phyloP scores from a whole-genome alignment of 2,888 invertebrate genomes.

The Sycophila texana region DNA sequence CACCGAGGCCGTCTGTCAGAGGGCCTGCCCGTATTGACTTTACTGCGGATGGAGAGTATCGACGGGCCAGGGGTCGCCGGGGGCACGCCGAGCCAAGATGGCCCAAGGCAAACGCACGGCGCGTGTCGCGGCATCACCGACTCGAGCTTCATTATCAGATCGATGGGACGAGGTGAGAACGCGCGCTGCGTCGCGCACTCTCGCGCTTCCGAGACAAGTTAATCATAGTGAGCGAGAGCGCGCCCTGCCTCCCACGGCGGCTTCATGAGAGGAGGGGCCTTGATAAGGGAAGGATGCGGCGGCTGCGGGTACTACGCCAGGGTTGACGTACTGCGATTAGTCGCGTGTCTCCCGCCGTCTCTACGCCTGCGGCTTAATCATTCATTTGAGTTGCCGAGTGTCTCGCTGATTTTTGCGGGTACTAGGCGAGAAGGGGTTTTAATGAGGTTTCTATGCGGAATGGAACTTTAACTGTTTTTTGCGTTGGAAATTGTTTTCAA shows the following conservation, averaged over 20 bases:
- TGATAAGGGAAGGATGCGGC: too few relatives aligned
- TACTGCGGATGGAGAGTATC: neutral
- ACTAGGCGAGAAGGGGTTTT: too few relatives aligned
- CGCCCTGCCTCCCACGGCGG: neutral
- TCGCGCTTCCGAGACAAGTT: conserved; percentile 24
- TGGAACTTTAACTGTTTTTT: too few relatives aligned
- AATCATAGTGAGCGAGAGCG: conserved; percentile 24
- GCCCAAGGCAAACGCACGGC: conserved; percentile 3
- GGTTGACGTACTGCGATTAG: too few relatives aligned
- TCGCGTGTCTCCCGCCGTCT: too few relatives aligned
- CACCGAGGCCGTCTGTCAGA: neutral
- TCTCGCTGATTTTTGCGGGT: too few relatives aligned
- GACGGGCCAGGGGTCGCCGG: neutral
- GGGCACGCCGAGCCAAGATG: neutral
- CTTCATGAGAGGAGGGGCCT: conserved; percentile 2
- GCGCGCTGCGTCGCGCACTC: neutral
- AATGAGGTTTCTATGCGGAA: too few relatives aligned
- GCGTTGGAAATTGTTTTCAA: too few relatives aligned
- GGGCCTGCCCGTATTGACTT: neutral
- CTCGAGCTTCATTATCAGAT: conserved; percentile 46
- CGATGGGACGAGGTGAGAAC: conserved; percentile 23
- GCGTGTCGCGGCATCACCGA: conserved; percentile 1
- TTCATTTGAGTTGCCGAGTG: too few relatives aligned
- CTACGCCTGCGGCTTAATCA: too few relatives aligned
- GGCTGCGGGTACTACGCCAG: too few relatives aligned